A percentile compares a stretch with the other conserved stretches of the same genome.
Conservation (phyloP, 2,113 vertebrate genomes). For the Ictalurus punctatus region DNA sequence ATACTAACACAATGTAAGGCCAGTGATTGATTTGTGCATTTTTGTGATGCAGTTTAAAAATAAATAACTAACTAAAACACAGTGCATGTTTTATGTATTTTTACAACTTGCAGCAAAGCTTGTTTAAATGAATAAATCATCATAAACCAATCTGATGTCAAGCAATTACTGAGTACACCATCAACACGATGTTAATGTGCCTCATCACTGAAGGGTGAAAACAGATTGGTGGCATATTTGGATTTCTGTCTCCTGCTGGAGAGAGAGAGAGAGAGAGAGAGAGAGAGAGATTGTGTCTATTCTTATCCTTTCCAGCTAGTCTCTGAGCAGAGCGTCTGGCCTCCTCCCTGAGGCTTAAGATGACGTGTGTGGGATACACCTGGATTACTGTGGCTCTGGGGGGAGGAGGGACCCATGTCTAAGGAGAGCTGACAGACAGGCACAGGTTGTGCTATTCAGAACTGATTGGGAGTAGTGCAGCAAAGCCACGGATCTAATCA, state of each 20-base stretch:
- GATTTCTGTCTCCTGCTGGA: conserved; percentile 67
- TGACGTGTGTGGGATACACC: conserved; percentile 61
- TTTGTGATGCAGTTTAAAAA: background rate
- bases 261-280: conserved; percentile 42
- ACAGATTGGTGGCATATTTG: conserved; percentile 68
- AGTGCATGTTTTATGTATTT: conserved; percentile 24
- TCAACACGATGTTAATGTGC: conserved; percentile 35
- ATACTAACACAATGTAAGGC: background rate
- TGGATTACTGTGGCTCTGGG: conserved; percentile 51
- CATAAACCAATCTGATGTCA: conserved; percentile 40
- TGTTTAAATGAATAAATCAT: conserved; percentile 41
- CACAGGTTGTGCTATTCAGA: conserved; percentile 25
- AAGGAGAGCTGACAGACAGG: conserved; percentile 37
- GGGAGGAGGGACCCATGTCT: conserved; percentile 38
- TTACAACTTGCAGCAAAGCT: conserved; percentile 29
- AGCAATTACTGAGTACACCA: conserved; percentile 37
- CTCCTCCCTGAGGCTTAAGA: conserved; percentile 59
- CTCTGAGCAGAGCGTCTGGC: conserved; percentile 58
- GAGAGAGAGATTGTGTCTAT: conserved; percentile 57
- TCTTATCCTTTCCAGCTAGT: conserved; percentile 63
- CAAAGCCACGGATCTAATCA: conserved; percentile 33
- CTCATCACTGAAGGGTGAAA: conserved; percentile 54
- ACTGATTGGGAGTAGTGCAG: conserved; percentile 23
- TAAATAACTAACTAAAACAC: conserved; percentile 19
- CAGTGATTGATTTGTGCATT: background rate